Evolutionary conservation across 2,888 invertebrate genomes (phyloP), one percentile per base, ranked within the genome.

Genomic region (Tachina fera): DNA sequence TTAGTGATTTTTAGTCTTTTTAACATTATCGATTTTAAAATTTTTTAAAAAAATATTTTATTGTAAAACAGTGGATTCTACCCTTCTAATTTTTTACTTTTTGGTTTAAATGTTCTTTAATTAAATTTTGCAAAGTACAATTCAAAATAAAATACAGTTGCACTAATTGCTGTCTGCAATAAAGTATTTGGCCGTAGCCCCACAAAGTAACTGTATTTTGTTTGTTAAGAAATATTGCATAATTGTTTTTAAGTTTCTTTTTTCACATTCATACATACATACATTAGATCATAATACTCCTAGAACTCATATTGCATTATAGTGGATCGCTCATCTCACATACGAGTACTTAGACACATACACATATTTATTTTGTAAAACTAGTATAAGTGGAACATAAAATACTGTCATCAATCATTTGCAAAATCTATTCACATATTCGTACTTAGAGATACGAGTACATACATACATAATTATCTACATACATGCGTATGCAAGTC

Each of bases 1-100:
- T 31, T 31, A 31, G 31, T 31, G 31, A 31, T 31, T 31, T 31
- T 56, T 19, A 65, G 63, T 71, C 53, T 16, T 74, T 65, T 22
- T 68, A 53, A 68, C 60, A 43, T 58, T 60, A 49, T 49, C 63
- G 16, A 80, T 56, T 56, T 53, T 4, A 8, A 60, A 79, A 68
- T 2, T 39, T 60, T 65, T 8, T 79, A 72, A 72, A 19, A 77
- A 65, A 87, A 80, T 71, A 77, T 78, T 91, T 88, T 91, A 90
- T 91, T 91, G 6, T 91, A 91, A 92, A 92, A 93, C 92, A 93
- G 93, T 93, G 93, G 93, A 93, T 92, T 92, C 90, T 91, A 92
- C 91, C 93, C 92, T 93, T 93, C 92, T 91, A 89, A 90, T 81
- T 85, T 60, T 70, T 78, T 51, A 76, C 39, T 72, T 76, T 74